phyloP scores from a whole-genome alignment of 2,888 invertebrate genomes.

The Odontothrips loti region DNA sequence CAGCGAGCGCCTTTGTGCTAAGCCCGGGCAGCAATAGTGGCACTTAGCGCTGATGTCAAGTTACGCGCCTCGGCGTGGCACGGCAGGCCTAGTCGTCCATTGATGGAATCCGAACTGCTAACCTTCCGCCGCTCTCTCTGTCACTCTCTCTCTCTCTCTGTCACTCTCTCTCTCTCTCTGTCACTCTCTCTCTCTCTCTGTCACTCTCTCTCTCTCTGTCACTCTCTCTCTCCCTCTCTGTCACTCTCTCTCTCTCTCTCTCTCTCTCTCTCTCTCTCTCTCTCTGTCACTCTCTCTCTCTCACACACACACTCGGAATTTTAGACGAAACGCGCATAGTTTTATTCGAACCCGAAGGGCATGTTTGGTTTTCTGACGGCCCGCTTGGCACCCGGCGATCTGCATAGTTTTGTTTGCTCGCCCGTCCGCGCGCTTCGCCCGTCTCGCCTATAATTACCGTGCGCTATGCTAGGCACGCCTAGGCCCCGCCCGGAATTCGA shows the following conservation, averaged over 20 bases:
- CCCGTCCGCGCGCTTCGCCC: too few relatives aligned
- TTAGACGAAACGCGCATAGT: too few relatives aligned
- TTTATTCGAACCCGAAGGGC: too few relatives aligned
- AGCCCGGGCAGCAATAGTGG: neutral
- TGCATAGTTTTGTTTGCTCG: too few relatives aligned
- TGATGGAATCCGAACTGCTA: neutral
- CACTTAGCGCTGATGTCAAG: neutral
- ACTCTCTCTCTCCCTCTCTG: neutral
- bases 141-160: neutral
- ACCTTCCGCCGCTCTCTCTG: neutral
- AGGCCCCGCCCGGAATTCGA: too few relatives aligned
- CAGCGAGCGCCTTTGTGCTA: neutral
- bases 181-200: neutral
- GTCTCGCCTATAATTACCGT: too few relatives aligned
- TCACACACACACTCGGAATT: too few relatives aligned
- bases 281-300: neutral
- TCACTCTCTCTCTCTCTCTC: neutral
- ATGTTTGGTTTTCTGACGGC: too few relatives aligned
- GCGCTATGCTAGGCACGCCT: too few relatives aligned
- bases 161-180: neutral
- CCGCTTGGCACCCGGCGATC: too few relatives aligned
- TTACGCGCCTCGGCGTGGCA: neutral
- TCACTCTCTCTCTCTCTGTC: neutral
- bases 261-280: neutral
- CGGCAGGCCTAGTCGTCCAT: neutral